Evolutionary conservation across 1,140 invertebrate species (phyloP).

Genomic region (Aphis gossypii): DNA sequence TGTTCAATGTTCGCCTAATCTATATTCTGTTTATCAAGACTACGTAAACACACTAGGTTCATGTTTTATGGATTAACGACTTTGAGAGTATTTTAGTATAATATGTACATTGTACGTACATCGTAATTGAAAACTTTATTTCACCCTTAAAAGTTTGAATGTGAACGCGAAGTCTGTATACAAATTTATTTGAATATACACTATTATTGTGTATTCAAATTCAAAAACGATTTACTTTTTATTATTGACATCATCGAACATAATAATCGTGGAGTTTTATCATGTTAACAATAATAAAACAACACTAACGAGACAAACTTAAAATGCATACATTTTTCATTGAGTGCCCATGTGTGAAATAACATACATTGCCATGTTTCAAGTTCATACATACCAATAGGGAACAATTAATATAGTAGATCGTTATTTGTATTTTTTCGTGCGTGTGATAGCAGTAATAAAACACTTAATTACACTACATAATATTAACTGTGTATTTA

Average conservation of each 20-base stretch:
- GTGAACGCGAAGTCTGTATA: neutral
- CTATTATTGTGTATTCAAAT: neutral
- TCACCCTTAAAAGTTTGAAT: neutral
- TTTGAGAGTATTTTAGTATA: neutral
- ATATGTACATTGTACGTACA: neutral
- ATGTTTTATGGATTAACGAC: constrained; percentile 10
- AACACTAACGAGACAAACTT: neutral
- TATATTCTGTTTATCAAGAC: neutral
- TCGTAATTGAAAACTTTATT: constrained; percentile 16
- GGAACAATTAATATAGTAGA: neutral
- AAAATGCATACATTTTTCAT: neutral
- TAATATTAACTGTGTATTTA: neutral
- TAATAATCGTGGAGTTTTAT: neutral
- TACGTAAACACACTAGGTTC: neutral
- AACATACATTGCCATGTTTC: neutral
- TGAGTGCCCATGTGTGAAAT: neutral
- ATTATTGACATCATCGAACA: neutral
- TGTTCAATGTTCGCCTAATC: neutral
- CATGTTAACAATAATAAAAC: neutral
- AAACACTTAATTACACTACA: neutral
- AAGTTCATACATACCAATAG: neutral
- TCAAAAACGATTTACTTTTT: neutral
- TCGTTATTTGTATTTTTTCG: too few species aligned
- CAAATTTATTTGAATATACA: neutral
- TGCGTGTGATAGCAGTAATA: neutral